Conservation (phyloP, 2,113 vertebrate species). For the Leptobrachium ailaonicum region DNA sequence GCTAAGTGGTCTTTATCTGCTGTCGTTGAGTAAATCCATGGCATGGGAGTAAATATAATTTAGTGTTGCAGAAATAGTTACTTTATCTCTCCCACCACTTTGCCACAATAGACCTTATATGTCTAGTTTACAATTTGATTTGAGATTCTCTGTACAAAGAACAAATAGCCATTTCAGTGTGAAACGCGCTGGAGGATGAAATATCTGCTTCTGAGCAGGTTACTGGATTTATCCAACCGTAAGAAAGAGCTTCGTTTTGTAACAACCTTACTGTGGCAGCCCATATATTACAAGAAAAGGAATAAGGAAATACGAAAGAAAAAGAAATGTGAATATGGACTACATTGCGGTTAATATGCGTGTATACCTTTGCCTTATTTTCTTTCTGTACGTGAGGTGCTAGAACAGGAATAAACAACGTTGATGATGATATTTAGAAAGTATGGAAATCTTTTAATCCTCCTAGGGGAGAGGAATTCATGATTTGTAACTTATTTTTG, state of each 20-base stretch:
- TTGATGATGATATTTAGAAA: no score
- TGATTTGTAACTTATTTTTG: no score
- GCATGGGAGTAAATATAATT: constrained; percentile 26
- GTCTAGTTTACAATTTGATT: constrained; percentile 1
- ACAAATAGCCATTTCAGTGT: constrained; percentile 17
- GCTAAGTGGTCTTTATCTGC: constrained; percentile 17
- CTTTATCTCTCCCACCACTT: constrained; percentile 31
- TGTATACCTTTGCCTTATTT: no score
- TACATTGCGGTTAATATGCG: no score
- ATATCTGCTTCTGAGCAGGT: background rate
- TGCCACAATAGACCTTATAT: constrained; percentile 3
- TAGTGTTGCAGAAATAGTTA: constrained; percentile 11
- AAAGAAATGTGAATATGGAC: no score
- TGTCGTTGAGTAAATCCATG: constrained; percentile 28
- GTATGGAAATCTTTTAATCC: no score
- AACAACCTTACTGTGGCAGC: no score
- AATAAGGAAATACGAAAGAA: no score
- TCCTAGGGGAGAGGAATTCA: no score
- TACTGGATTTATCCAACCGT: background rate
- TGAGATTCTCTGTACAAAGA: constrained; percentile 8
- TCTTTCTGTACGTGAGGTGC: no score
- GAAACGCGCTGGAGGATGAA: constrained; percentile 14
- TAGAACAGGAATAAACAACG: no score
- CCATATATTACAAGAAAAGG: no score
- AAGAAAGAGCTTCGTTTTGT: background rate